Evolutionary conservation across 2,113 vertebrate genomes (phyloP), one percentile per base, ranked within the genome.

Genomic region (human (Homo sapiens)): DNA sequence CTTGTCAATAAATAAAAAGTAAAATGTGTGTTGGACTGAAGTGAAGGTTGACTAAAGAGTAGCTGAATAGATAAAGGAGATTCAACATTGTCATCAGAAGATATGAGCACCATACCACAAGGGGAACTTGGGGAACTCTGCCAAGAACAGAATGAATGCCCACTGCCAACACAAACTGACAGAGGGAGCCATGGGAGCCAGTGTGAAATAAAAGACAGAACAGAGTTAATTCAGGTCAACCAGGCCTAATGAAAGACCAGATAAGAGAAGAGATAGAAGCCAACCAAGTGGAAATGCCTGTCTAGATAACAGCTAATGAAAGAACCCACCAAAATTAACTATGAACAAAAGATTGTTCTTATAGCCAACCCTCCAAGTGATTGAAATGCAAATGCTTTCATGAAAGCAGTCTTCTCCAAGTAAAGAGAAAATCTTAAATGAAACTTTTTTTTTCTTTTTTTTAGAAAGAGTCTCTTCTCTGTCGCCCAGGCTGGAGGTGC

Each of bases 281-380:
- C 68, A 82, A 66, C 76, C 85, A 95, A 97, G 59, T 40, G 14
- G 50, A 97, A 97, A 98, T n/a, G 32, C 73, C 50, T 66, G 73
- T 87, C 68, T 83, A 50, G 59, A 89, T 48, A 91, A 75, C 18
- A 79, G 55, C 68, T 38, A 91, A 85, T 64, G 72, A 89, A 94
- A 96, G 82, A 95, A 79, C 25, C 18, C 68, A 68, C 61, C 45
- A 76, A 96, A 95, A 92, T 96, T 89, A 84, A 83, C 66, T 43
- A 38, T 16, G 52, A 93, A 93, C 70, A 83, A 96, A 94, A 89
- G 27, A 48, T 55, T 73, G 18, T 30, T 68, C n/a, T 90, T 55
- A 22, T 5, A 96, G 38, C 84, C 48, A 81, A 35, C 9, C 68
- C 27, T 87, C 55, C 30, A 68, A 59, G 45, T 82, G 81, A 96